phyloP scores from a whole-genome alignment of 2,888 invertebrate species.

The Electrophaes corylata region DNA sequence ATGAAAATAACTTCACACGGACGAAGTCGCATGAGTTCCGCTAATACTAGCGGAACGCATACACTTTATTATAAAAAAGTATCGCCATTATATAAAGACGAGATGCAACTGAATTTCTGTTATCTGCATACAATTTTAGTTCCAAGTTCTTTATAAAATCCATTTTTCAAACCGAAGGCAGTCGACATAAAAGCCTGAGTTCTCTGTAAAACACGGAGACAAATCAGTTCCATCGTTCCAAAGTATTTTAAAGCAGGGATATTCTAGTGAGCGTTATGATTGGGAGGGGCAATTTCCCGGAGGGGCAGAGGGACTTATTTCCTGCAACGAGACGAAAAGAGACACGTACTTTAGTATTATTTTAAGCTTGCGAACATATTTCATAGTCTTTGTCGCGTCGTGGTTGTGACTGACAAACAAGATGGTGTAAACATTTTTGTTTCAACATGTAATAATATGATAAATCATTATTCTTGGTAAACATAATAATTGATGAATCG shows the following conservation, averaged over 20 bases:
- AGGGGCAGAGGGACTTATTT: constrained; percentile 79
- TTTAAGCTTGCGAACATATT: constrained; percentile 75
- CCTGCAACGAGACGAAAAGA: constrained; percentile 67
- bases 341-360: constrained; percentile 72
- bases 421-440: not conserved
- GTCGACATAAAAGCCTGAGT: constrained; percentile 49
- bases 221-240: constrained; percentile 73
- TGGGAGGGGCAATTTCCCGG: constrained; percentile 80
- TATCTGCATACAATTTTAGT: too few relatives aligned
- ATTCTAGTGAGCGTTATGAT: constrained; percentile 77
- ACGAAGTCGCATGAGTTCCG: too few relatives aligned
- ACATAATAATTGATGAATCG: not conserved
- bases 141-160: constrained; percentile 15
- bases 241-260: constrained; percentile 71
- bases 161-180: constrained; percentile 37
- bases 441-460: not conserved
- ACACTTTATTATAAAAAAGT: too few relatives aligned
- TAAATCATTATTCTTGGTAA: not conserved
- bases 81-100: too few relatives aligned
- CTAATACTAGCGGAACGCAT: too few relatives aligned
- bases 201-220: constrained; percentile 66
- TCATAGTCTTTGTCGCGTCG: constrained; percentile 61
- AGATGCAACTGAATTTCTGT: too few relatives aligned
- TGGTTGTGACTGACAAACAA: constrained; percentile 8
- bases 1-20: too few relatives aligned